Evolutionary conservation across 1,140 invertebrate species (phyloP), one percentile per base, ranked within the genome.

Genomic region (Cotesia typhae): DNA sequence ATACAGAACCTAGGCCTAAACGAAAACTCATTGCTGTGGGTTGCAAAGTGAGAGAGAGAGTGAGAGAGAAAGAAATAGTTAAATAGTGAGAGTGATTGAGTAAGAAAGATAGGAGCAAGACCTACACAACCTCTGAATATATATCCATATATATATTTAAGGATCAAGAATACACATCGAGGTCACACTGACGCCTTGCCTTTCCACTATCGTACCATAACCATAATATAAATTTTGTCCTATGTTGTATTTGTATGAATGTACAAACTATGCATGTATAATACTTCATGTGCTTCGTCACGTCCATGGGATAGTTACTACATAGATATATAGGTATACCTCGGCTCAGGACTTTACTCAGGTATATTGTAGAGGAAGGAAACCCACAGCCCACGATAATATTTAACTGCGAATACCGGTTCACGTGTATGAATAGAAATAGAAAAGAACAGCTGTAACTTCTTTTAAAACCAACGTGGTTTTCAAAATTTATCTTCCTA

Each of bases 381-480:
- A 65, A 64, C 38, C 41, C 14, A 52, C 20, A 53, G 61, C 35
- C 47, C 69, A 47, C 41, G 28, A 55, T 20, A 37, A 70, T 36
- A 14, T 38, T 57, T 61, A 61, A 47, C 55, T 68, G 52, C 55
- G 53, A 20, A 57, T 59, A 71, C 69, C 69, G 69, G 69, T 64
- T 65, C 70, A 53, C 63, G 17, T 1, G 51, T 20, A 9, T 66
- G 28, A 71, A 71, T 66, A 66, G 70, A 71, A 66, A 66, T 71
- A 66, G 52, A 71, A 71, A 71, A 71, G 70, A 71, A 71, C 70
- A 71, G 70, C 70, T 71, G 70, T 61, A 59, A 51, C 38, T 12
- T 51, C 37, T 41, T 63, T 52, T 52, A 47, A 47, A 47, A 47
- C 41, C 10, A 28, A 28, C 10, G 9, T 51, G 47, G 17, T 63